phyloP scores from a whole-genome alignment of 1,140 invertebrate species.

The Drosophila baimaii region DNA sequence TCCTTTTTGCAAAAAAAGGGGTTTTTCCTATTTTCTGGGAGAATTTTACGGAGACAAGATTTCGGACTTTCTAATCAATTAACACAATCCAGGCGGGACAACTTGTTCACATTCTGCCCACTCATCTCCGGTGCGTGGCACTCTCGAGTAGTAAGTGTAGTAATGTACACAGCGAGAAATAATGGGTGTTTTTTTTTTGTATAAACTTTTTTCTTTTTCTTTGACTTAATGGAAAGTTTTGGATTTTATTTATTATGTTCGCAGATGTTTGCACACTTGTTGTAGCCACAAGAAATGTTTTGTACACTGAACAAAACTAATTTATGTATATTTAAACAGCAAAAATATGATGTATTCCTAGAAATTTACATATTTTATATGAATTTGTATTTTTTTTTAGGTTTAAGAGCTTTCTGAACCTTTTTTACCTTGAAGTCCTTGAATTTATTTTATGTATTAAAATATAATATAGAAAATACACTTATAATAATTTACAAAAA shows the following conservation, averaged over 20 bases:
- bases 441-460: no score
- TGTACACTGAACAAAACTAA: background rate
- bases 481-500: no score
- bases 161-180: slow-evolving; percentile 12
- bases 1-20: background rate
- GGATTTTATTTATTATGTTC: background rate
- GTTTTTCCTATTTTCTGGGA: slow-evolving; percentile 1
- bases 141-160: background rate
- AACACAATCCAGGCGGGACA: background rate
- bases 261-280: background rate
- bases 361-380: no score
- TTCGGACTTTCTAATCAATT: slow-evolving; percentile 35
- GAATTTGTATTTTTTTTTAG: no score
- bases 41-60: slow-evolving; percentile 5
- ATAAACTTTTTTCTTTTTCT: background rate
- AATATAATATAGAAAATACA: no score
- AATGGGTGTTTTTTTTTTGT: no score
- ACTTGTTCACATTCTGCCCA: slow-evolving; percentile 35
- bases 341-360: background rate
- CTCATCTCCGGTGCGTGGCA: slow-evolving; percentile 47
- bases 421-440: no score
- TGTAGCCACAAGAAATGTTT: background rate
- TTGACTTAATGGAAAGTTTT: slow-evolving; percentile 14
- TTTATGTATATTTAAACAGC: background rate
- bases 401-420: no score